phyloP scores from a whole-genome alignment of 2,888 invertebrate genomes.

The Eupithecia inturbata region DNA sequence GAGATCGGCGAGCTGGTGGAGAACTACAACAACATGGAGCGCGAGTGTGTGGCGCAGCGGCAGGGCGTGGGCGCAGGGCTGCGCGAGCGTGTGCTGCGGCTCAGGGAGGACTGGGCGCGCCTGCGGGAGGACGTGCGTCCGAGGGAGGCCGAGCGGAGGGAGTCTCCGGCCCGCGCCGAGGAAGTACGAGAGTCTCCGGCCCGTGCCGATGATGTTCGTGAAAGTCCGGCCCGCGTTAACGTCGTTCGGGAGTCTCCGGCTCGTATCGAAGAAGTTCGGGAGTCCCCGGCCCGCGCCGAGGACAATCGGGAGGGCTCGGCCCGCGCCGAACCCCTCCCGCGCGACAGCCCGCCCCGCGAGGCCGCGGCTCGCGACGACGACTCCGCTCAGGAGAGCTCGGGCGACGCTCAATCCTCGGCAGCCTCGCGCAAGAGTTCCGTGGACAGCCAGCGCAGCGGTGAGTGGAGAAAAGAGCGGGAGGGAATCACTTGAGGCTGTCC shows the following conservation, averaged over 20 bases:
- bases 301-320: not conserved
- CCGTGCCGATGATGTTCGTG: conserved; percentile 3
- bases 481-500: conserved; percentile 36
- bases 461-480: conserved; percentile 44
- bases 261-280: not conserved
- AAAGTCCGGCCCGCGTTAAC: not conserved
- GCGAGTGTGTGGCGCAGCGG: conserved; percentile 68
- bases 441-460: conserved; percentile 57
- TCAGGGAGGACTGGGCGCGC: conserved; percentile 44
- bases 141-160: not conserved
- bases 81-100: conserved; percentile 70
- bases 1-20: conserved; percentile 86
- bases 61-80: conserved; percentile 60
- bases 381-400: not conserved
- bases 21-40: conserved; percentile 86
- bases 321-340: not conserved
- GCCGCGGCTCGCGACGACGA: not conserved
- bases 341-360: not conserved
- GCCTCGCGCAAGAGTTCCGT: conserved; percentile 43
- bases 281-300: conserved; percentile 1
- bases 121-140: conserved; percentile 27
- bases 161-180: not conserved
- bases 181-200: not conserved
- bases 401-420: not conserved
- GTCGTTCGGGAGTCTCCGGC: not conserved